phyloP scores from a whole-genome alignment of 2,113 vertebrate genomes.

The Grammomys surdaster region DNA sequence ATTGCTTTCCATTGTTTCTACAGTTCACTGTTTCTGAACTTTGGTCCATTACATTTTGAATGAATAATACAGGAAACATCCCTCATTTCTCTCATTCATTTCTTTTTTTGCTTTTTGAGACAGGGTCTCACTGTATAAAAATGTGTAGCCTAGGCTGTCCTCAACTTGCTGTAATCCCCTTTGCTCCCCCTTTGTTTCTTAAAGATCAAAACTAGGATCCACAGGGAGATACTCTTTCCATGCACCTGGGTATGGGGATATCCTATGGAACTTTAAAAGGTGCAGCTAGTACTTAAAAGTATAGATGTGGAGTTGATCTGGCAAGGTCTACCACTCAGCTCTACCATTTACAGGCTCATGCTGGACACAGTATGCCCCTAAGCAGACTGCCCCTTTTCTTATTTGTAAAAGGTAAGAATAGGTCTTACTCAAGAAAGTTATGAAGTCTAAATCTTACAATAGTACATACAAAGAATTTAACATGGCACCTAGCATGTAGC shows the following conservation, averaged over 20 bases:
- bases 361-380: neutral
- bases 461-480: neutral
- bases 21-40: neutral
- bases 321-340: conserved; percentile 33
- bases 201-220: neutral
- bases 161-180: neutral
- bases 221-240: neutral
- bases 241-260: neutral
- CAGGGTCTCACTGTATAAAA: neutral
- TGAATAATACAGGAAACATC: conserved; percentile 26
- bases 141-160: neutral
- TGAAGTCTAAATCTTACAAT: conserved; percentile 28
- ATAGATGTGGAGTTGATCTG: conserved; percentile 44
- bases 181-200: conserved; percentile 16
- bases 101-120: neutral
- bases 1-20: conserved; percentile 39
- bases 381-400: conserved; percentile 37
- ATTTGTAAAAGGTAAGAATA: conserved; percentile 30
- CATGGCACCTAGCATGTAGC: neutral
- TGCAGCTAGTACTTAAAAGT: conserved; percentile 36
- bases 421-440: neutral
- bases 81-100: neutral
- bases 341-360: neutral
- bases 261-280: conserved; percentile 5
- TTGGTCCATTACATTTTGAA: conserved; percentile 45